A percentile compares a stretch with the other conserved stretches of the same genome.
Evolutionary conservation across 2,113 vertebrate species (phyloP).

Genomic region (Mungos mungo): DNA sequence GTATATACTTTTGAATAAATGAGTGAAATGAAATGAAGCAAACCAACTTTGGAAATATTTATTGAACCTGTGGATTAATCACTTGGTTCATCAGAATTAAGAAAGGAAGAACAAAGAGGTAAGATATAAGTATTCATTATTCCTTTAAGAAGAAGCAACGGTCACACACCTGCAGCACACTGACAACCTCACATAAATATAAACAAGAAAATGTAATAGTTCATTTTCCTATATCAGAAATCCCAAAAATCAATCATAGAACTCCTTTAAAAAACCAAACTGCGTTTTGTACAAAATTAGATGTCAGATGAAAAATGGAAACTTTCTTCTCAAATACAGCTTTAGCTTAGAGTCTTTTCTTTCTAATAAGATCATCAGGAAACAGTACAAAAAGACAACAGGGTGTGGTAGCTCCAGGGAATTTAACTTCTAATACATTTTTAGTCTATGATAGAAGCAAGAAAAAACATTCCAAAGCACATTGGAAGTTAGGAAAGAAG

Average conservation of each 20-base stretch:
- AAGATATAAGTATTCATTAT: not conserved
- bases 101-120: not conserved
- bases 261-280: not conserved
- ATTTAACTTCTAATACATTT: not conserved
- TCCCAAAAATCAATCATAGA: not conserved
- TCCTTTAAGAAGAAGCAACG: not conserved
- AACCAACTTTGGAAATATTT: not conserved
- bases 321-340: not conserved
- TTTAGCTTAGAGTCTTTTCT: slow-evolving; percentile 10
- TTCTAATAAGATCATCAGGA: not conserved
- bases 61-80: not conserved
- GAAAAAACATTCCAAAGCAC: not conserved
- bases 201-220: not conserved
- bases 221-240: not conserved
- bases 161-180: not conserved
- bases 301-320: not conserved
- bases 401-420: not conserved
- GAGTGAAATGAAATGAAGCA: not conserved
- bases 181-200: not conserved
- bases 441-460: slow-evolving; percentile 5
- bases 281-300: not conserved
- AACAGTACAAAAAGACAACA: not conserved
- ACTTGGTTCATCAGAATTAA: not conserved
- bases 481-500: not conserved
- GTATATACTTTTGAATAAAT: slow-evolving; percentile 7